Evolutionary conservation across 2,888 invertebrate species (phyloP), one percentile per base, ranked within the genome.

Genomic region (Sinopyrophorus schimmeli): DNA sequence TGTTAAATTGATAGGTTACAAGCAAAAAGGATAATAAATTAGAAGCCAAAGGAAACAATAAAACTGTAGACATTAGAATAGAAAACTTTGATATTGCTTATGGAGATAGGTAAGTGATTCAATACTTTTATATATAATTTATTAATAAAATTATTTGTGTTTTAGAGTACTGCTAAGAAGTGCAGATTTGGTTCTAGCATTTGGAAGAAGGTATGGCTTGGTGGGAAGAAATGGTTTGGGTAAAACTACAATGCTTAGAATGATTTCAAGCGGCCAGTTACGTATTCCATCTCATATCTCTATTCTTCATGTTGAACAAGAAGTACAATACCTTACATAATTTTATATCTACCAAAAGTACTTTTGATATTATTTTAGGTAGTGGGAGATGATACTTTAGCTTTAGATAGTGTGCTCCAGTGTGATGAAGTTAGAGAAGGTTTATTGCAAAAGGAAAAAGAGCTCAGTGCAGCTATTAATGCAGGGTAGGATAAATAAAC

Each of bases 41-140:
- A 71, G 96, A 96, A 73, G 88, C 87, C 1, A 93, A 93, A 70
- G 95, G 94, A 24, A 86, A 81, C 23, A 93, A 92, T 69, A 86
- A 90, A 61, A 88, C 89, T 27, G 89, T 91, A 74, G 98, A 99
- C 72, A 93, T 99, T 67, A 85, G 92, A 70, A 91, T 99, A 76
- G 98, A 99, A 73, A 95, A 97, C 75, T 96, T 99, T 73, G 99
- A 99, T 76, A 87, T 99, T 60, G 92, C 98, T 5, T 98, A 93
- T 74, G 98, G 98, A 31, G 96, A 97, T 67, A 89, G 88, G 92
- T 92, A 74, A 70, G 9, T 17, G 2, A 21, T 31, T 5, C 9
- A 12, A 11, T 11, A 26, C 17, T 24, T n/a, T n/a, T 28, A 79
- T 62, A 89, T 89, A 76, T 87, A 21, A 21, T 41, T 20, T 17